Evolutionary conservation across 1,140 invertebrate species (phyloP), one percentile per base, ranked within the genome.

Genomic region (Leptinotarsa defecta): DNA sequence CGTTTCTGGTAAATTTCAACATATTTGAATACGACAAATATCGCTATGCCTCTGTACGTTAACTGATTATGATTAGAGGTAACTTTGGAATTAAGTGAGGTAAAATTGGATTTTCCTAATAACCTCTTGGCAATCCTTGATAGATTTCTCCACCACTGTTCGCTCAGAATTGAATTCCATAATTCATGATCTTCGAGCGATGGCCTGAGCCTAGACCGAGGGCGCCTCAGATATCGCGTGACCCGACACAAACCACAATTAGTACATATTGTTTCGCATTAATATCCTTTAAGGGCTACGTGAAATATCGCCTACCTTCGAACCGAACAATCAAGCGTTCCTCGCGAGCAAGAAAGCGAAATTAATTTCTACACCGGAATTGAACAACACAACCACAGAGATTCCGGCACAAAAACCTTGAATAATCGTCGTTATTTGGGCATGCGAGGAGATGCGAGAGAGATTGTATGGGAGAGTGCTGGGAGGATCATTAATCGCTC

Each of bases 261-360:
- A 65, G 64, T 65, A 27, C 64, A 65, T 65, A 65, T 65, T 65
- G 64, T 65, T 34, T 65, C 17, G 20, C 64, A 65, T 65, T 65
- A 65, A 65, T 65, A 65, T 24, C 27, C 20, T 65, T 65, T 65
- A 65, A 65, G 64, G 64, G 64, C 8, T 20, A 65, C 64, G 64
- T 65, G 64, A 65, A 65, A 65, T 65, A 65, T 65, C 22, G 64
- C 64, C 64, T 34, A 65, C 20, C 64, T 24, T 34, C 6, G n/a
- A 34, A 65, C 20, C 27, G 27, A 22, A 65, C 64, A 65, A 65
- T 65, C 64, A 22, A 65, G 64, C 20, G 34, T 11, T 43, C 61
- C 20, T n/a, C 61, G 61, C 17, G 17, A 4, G 64, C 64, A 65
- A 65, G 64, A 65, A 65, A 65, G 20, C 20, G 20, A 65, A 65